Evolutionary conservation across 2,113 vertebrate species (phyloP), one percentile per base, ranked within the genome.

Genomic region (Falcunculus frontatus): DNA sequence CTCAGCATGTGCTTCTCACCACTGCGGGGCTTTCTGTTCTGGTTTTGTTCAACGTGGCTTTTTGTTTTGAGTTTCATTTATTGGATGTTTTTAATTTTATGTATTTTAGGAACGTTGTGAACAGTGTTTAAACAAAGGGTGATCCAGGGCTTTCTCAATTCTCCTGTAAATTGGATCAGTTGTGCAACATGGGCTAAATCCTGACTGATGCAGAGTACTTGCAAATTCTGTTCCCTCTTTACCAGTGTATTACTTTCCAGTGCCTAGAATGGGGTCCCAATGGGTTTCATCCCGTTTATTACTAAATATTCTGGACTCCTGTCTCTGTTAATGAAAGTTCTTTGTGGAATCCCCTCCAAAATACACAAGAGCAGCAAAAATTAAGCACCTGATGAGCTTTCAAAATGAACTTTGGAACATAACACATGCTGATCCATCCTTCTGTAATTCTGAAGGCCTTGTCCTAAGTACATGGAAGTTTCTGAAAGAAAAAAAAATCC

Each of bases 11-110:
- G 90, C 93, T 96, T 95, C 84, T 94, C 93, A 93, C 89, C 8
- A 4, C 95, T 85, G 60, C 33, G 89, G 70, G 93, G 83, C 94
- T 95, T 95, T 89, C 76, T 93, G 94, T 94, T 95, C 63, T 44
- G 56, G 12, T 95, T 94, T 93, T 79, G 94, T 95, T 87, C 62
- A 76, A 12, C 11, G 80, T 98, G 97, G 87, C 87, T 96, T 96
- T 98, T 97, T 95, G 84, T 50, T 97, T 97, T 93, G 82, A 95
- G 93, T 98, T 72, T 93, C 37, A 60, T 97, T 98, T 97, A 65
- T 94, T 97, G 95, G 97, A 93, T 98, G 92, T 97, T 97, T 98
- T 97, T 90, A 59, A 92, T 97, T 96, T 97, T 92, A 46, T 93
- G 68, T 95, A 88, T 87, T 47, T 62, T 94, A 95, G 90, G 87